These are phyloP conservation scores for Porphyrio hochstetteri DNA, from an alignment of 2,113 vertebrate species.

Conservation along the genomic window DNA sequence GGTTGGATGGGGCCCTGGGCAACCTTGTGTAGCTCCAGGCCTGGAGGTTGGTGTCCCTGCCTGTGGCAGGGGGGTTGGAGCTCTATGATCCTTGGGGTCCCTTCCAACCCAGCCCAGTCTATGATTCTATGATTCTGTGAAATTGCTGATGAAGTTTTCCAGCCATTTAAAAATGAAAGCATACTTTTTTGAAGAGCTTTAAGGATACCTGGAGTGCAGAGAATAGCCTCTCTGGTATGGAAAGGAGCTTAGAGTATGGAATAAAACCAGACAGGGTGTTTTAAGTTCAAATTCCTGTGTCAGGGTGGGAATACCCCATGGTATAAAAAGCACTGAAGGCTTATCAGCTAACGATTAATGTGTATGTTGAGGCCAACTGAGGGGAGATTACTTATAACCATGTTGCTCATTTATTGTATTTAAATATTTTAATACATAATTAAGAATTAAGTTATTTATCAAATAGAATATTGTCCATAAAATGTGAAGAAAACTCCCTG, in stretches of 20 bases:
- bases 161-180: background rate
- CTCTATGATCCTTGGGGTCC: too few relatives aligned
- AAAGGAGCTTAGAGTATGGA: background rate
- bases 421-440: background rate
- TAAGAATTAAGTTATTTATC: background rate
- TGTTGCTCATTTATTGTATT: background rate
- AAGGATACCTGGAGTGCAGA: background rate
- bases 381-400: background rate
- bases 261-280: background rate
- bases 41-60: too few relatives aligned
- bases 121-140: too few relatives aligned
- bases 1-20: too few relatives aligned
- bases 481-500: background rate
- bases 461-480: background rate
- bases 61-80: too few relatives aligned
- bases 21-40: too few relatives aligned
- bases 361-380: background rate
- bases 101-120: too few relatives aligned
- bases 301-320: background rate
- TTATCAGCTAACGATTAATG: background rate
- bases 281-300: background rate
- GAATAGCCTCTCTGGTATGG: background rate
- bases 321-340: background rate
- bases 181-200: background rate
- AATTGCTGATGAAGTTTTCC: conserved; percentile 6